Evolutionary conservation across 2,113 vertebrate genomes (phyloP).

Genomic region (sheep (Ovis aries)): DNA sequence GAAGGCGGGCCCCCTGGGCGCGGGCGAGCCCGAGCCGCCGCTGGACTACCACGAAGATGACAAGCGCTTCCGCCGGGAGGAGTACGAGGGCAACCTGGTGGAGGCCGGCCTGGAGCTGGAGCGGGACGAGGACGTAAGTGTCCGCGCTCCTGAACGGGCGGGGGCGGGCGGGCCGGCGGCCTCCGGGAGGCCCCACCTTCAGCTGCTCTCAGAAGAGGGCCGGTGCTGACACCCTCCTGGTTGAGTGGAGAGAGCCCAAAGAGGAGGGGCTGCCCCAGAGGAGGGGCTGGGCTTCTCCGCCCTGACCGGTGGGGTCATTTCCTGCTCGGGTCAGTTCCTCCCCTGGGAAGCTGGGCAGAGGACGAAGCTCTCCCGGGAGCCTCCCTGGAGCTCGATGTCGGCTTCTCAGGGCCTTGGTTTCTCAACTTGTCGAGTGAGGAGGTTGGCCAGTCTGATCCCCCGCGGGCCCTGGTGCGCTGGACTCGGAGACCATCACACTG

Average conservation of each 20-base stretch:
- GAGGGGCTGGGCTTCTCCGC: background rate
- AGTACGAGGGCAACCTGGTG: slow-evolving; percentile 92
- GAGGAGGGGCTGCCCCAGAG: background rate
- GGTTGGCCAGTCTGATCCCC: background rate
- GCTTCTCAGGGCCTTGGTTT: background rate
- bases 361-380: background rate
- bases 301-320: background rate
- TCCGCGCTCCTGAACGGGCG: fast-evolving
- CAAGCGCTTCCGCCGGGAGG: slow-evolving; percentile 87
- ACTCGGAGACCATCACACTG: fast-evolving
- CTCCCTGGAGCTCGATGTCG: background rate
- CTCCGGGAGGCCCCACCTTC: too few species aligned
- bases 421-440: background rate
- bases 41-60: slow-evolving; percentile 88
- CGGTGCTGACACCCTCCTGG: fast-evolving
- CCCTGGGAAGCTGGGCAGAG: background rate
- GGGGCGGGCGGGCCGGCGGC: fast-evolving
- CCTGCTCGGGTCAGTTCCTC: background rate
- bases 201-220: fast-evolving
- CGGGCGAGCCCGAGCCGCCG: slow-evolving; percentile 75
- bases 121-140: slow-evolving; percentile 89
- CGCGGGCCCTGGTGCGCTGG: background rate
- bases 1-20: slow-evolving; percentile 79
- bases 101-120: slow-evolving; percentile 95
- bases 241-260: fast-evolving